These are phyloP conservation scores for Siniperca chuatsi DNA, from an alignment of 2,113 vertebrate genomes.

Conservation along the genomic window DNA sequence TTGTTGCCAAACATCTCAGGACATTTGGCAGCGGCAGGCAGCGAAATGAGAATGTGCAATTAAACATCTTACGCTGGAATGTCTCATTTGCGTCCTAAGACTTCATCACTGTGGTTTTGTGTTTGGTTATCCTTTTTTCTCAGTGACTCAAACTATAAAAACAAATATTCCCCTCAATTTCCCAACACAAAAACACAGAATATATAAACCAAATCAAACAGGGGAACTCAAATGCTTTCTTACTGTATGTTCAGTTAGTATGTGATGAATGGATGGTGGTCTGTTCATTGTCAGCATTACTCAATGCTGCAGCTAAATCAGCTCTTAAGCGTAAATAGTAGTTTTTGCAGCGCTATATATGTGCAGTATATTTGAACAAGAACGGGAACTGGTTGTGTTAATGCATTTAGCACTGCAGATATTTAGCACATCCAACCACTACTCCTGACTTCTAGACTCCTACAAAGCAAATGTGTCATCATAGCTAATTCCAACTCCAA, in stretches of 20 bases:
- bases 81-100: conserved; percentile 58
- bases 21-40: conserved; percentile 36
- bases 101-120: conserved; percentile 66
- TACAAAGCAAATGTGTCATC: conserved; percentile 1
- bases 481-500: neutral
- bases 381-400: conserved; percentile 1
- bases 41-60: conserved; percentile 48
- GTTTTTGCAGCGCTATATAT: neutral
- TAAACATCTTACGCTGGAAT: conserved; percentile 65
- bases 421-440: conserved; percentile 30
- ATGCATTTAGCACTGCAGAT: conserved; percentile 18
- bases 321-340: conserved; percentile 11
- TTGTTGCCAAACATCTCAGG: conserved; percentile 60
- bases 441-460: conserved; percentile 13
- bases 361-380: conserved; percentile 35
- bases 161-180: conserved; percentile 55
- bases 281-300: conserved; percentile 43
- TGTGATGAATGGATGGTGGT: conserved; percentile 30
- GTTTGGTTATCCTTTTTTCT: conserved; percentile 57
- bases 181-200: conserved; percentile 51
- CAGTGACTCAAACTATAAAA: conserved; percentile 56
- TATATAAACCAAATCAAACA: conserved; percentile 49
- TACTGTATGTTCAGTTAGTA: conserved; percentile 26
- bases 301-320: conserved; percentile 24
- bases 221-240: conserved; percentile 15